These are phyloP conservation scores for Vulpes vulpes DNA, from an alignment of 2,113 vertebrate genomes.

Conservation along the genomic window DNA sequence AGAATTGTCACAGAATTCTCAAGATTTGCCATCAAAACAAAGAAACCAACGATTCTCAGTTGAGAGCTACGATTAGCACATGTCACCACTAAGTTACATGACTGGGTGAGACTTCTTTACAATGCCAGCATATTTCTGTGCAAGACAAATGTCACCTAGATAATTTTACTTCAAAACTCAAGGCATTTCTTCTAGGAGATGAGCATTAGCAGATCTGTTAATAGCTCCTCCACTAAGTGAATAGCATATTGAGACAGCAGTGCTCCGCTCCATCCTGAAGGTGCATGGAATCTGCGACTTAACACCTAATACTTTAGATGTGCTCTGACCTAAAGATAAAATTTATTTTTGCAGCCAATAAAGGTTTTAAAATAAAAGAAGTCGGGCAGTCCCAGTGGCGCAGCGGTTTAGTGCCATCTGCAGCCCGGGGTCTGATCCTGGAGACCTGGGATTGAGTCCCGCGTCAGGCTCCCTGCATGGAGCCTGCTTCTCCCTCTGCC, in stretches of 20 bases:
- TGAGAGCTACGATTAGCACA: not conserved
- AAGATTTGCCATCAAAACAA: not conserved
- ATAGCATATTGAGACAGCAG: not conserved
- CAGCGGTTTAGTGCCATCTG: too few species aligned
- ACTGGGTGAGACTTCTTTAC: not conserved
- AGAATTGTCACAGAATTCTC: not conserved
- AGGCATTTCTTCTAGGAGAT: not conserved
- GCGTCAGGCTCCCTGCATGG: too few species aligned
- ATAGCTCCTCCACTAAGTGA: not conserved
- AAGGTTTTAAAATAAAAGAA: not conserved
- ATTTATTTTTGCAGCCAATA: not conserved
- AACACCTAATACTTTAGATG: not conserved
- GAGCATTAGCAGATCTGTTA: not conserved
- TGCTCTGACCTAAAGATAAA: not conserved
- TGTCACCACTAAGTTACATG: not conserved
- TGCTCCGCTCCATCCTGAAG: not conserved
- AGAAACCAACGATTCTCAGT: not conserved
- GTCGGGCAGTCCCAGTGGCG: too few species aligned
- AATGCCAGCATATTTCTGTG: not conserved
- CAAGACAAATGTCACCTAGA: not conserved
- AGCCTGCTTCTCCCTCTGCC: too few species aligned
- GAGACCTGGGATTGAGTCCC: too few species aligned
- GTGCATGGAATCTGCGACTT: not conserved
- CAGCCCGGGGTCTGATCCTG: too few species aligned
- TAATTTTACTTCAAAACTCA: not conserved